Percentiles rank a stretch among this genome's conserved stretches.
phyloP scores from a whole-genome alignment of 2,113 vertebrate genomes.

The Orthonyx spaldingii region DNA sequence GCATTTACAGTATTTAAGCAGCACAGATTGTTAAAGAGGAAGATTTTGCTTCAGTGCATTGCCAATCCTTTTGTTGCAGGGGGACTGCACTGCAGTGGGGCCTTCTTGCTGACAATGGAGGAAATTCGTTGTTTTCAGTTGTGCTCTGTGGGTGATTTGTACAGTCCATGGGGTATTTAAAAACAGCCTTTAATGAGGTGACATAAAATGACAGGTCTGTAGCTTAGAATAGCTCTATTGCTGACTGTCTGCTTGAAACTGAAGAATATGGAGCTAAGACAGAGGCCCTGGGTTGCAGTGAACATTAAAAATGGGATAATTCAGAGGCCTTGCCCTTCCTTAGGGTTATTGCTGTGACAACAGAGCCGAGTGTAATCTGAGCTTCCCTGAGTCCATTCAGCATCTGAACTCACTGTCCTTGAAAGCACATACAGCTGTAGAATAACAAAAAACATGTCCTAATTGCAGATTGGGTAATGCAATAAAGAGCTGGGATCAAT shows the following conservation, averaged over 20 bases:
- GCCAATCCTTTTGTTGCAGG: neutral
- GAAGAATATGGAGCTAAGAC: neutral
- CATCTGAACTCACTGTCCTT: neutral
- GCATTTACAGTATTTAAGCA: neutral
- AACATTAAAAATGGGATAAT: neutral
- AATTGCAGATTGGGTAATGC: neutral
- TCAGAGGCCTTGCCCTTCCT: accelerated
- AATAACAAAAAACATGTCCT: neutral
- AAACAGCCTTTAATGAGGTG: neutral
- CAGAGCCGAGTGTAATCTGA: neutral
- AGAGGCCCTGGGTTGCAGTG: neutral
- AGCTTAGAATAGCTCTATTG: neutral
- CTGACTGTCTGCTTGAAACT: neutral
- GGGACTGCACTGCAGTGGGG: neutral
- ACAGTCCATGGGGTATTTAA: neutral
- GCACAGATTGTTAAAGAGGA: neutral
- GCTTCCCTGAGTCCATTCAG: neutral
- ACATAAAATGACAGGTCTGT: neutral
- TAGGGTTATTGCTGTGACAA: neutral
- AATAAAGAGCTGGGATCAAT: neutral
- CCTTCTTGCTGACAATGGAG: neutral
- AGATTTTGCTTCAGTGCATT: neutral
- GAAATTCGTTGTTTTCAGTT: neutral
- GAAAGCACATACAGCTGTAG: neutral
- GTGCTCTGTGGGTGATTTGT: neutral